Percentiles rank a stretch among this genome's conserved stretches.
Evolutionary conservation across 1,140 invertebrate species (phyloP).

Genomic region (Lethocerus indicus): DNA sequence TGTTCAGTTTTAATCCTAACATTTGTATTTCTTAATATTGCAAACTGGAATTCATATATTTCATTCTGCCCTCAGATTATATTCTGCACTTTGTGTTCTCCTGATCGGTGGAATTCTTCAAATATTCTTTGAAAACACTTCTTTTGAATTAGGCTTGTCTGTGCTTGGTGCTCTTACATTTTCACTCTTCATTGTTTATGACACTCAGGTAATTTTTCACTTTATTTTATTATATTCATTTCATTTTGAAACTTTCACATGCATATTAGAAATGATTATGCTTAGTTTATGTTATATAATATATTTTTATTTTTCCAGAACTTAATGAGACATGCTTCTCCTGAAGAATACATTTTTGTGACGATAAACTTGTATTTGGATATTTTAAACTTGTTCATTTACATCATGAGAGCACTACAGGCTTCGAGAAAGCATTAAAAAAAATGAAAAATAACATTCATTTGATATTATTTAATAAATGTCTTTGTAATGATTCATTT

Average conservation of each 20-base stretch:
- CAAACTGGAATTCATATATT: background rate
- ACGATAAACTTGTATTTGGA: constrained; percentile 76
- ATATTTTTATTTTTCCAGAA: constrained; percentile 27
- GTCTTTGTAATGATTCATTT: no score
- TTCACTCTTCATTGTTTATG: constrained; percentile 48
- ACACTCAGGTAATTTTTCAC: constrained; percentile 32
- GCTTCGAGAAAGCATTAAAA: constrained; percentile 6
- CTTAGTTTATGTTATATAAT: background rate
- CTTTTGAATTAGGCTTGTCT: constrained; percentile 45
- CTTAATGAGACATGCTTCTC: constrained; percentile 47
- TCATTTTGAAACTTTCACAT: no score
- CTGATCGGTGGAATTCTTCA: constrained; percentile 55
- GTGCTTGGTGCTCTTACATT: constrained; percentile 59
- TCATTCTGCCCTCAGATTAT: constrained; percentile 35
- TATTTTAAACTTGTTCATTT: constrained; percentile 70
- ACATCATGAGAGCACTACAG: constrained; percentile 54
- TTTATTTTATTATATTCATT: background rate
- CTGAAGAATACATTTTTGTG: constrained; percentile 59
- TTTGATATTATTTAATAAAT: no score
- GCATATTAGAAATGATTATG: no score
- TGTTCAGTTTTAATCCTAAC: no score
- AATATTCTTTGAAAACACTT: constrained; percentile 47
- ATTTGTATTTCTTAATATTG: no score
- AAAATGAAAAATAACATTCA: no score
- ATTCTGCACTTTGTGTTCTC: constrained; percentile 47